These are phyloP conservation scores for Pitta sordida DNA, from an alignment of 2,113 vertebrate genomes.

Conservation along the genomic window DNA sequence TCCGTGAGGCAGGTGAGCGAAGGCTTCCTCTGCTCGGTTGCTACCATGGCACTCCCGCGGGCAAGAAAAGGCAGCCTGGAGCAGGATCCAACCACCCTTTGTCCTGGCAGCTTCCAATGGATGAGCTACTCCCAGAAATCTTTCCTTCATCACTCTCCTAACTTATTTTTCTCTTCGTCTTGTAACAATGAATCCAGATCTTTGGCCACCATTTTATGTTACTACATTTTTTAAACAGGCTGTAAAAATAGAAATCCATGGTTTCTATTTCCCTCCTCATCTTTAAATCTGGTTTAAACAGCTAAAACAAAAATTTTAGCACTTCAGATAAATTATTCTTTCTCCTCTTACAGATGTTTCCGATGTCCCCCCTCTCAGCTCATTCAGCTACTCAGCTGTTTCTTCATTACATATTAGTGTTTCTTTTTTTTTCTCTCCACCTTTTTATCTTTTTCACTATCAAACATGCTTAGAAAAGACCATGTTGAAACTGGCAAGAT, in stretches of 20 bases:
- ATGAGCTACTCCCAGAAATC: background rate
- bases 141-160: background rate
- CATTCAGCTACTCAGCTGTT: background rate
- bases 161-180: background rate
- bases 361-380: background rate
- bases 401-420: background rate
- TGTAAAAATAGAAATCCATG: background rate
- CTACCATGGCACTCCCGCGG: rapidly evolving
- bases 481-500: background rate
- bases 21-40: background rate
- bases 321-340: background rate
- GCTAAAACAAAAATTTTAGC: background rate
- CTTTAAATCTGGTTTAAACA: background rate
- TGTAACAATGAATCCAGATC: background rate
- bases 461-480: background rate
- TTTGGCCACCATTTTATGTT: background rate
- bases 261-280: background rate
- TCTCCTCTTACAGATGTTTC: background rate
- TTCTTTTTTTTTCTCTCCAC: background rate
- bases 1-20: rapidly evolving
- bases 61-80: background rate
- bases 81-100: background rate
- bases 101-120: background rate
- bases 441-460: background rate
- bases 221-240: background rate